Base-by-base conservation (phyloP, 2,888 invertebrate genomes). In the Ophion costatus region DNA sequence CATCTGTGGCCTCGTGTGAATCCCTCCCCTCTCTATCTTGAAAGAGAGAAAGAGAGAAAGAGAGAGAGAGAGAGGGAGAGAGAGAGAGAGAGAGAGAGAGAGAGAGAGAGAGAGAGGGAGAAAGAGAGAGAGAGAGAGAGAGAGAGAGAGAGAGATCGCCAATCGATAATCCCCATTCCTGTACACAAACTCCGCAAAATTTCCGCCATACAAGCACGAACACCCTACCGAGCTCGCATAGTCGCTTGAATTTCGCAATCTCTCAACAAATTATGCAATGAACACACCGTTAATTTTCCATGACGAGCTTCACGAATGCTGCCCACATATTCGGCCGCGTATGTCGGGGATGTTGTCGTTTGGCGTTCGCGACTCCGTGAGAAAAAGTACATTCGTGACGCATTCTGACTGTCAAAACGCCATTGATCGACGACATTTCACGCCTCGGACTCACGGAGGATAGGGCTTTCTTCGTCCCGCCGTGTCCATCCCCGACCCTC, bases 141-240 rank as follows among this genome's bases (percentile, higher is more conserved):
- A 38, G 38, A 38, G 38, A 7, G 45, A 45, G 10, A n/a, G 42
- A 59, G 75, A 61, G 22, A 20, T 45, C 61, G 69, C 61, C 66
- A 51, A 78, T 82, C 75, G 70, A 79, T 75, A 74, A 83, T 70
- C 42, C 56, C n/a, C 20, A 14, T 80, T 10, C n/a, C 17, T n/a
- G 45, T 14, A 45, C 24, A 22, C 61, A 29, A 73, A 79, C 42
- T 59, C 29, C 42, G 7, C 24, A 51, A 20, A 38, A 20, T 20
- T 20, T 10, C 42, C 56, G 20, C 11, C 57, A 64, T 11, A 63
- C n/a, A 57, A 20, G 10, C 24, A 45, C 17, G 3, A 17, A 79
- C 74, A n/a, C 20, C 24, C 24, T 33, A n/a, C 64, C 69, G 11
- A 67, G 3, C 45, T 79, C 29, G 38, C 51, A 11, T 14, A 11